Percentiles rank a stretch among this genome's conserved stretches.
phyloP scores from a whole-genome alignment of 2,113 vertebrate genomes.

The Ahaetulla prasina region DNA sequence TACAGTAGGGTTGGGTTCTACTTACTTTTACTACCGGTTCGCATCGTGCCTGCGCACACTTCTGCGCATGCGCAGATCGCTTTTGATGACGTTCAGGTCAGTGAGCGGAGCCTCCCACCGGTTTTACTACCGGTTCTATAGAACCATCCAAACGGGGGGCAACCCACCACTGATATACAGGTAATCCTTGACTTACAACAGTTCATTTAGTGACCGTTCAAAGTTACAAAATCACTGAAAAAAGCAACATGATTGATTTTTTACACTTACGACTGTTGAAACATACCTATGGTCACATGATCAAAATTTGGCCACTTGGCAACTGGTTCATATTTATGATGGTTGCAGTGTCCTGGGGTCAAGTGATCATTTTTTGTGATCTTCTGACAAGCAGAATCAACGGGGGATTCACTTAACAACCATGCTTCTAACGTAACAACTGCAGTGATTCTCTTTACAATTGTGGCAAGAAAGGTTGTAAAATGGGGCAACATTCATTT shows the following conservation, averaged over 20 bases:
- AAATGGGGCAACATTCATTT: not conserved
- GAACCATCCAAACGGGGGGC: too few species aligned
- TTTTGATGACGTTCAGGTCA: too few species aligned
- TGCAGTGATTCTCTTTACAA: not conserved
- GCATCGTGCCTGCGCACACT: too few species aligned
- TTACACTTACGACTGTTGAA: not conserved
- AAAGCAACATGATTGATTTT: not conserved
- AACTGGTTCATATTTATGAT: not conserved
- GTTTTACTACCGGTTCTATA: too few species aligned
- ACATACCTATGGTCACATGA: not conserved
- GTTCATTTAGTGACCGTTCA: not conserved
- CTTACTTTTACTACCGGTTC: too few species aligned
- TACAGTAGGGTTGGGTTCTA: too few species aligned
- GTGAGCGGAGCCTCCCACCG: too few species aligned
- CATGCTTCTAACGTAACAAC: not conserved
- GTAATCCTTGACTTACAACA: not conserved
- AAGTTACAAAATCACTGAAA: not conserved
- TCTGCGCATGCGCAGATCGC: too few species aligned
- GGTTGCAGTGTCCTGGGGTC: not conserved
- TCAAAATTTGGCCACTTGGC: not conserved
- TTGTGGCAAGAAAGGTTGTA: not conserved
- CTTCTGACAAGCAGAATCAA: not conserved
- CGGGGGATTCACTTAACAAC: not conserved
- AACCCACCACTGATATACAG: too few species aligned
- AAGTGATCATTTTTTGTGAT: not conserved